Evolutionary conservation across 2,797 vertebrate genomes (phyloP).

Genomic region (Acanthis flammea): DNA sequence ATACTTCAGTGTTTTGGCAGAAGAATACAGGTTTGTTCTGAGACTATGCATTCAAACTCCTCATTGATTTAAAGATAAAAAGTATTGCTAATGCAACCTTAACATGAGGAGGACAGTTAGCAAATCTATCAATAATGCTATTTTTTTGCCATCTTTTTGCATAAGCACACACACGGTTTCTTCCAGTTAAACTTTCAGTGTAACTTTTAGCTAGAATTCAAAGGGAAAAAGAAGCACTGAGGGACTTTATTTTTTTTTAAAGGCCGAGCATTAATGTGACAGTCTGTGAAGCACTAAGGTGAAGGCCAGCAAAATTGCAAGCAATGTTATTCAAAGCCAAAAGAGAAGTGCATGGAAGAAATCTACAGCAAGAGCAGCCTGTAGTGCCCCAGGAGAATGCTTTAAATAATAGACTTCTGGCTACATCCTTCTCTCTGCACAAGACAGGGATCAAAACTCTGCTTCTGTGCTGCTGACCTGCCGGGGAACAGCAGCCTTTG

Average conservation of each 20-base stretch:
- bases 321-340: not conserved
- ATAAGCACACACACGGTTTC: not conserved
- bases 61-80: slow-evolving; percentile 5
- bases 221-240: not conserved
- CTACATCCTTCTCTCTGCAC: not conserved
- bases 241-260: not conserved
- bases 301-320: not conserved
- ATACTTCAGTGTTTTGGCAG: slow-evolving; percentile 36
- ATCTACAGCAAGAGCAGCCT: not conserved
- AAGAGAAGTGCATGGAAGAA: not conserved
- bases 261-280: not conserved
- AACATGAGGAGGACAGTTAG: not conserved
- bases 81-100: not conserved
- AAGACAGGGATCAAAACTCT: not conserved
- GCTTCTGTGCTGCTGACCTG: not conserved
- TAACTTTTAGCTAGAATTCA: not conserved
- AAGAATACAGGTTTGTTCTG: slow-evolving; percentile 3
- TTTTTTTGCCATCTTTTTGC: not conserved
- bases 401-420: not conserved
- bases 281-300: not conserved
- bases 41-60: not conserved
- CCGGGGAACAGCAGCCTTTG: not conserved
- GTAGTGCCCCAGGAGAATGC: not conserved
- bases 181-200: not conserved
- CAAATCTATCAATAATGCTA: not conserved